Base-by-base conservation (phyloP, 2,888 invertebrate species). In the Ommatoiulus sabulosus region DNA sequence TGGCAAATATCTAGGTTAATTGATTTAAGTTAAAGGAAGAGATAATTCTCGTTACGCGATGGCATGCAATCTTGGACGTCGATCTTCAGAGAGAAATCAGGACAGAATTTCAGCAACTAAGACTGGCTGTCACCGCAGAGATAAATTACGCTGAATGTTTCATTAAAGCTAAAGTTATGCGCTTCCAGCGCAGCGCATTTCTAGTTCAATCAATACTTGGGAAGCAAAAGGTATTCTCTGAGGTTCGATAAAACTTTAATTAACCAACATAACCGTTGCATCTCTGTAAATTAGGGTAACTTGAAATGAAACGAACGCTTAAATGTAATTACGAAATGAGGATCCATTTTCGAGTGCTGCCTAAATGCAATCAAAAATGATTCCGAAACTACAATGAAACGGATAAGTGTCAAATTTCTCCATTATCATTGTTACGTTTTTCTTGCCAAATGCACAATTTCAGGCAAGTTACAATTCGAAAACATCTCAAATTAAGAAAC, bases 1-100 rank as follows among this genome's bases (percentile, higher is more conserved):
- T 52, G 52, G 35, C 80, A 80, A 80, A 43, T 24, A 72, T 24
- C 24, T 80, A 80, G 80, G 80, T 80, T 80, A 80, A 80, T 80
- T 80, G 80, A 72, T 72, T 20, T 20, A 5, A 72, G 72, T 72
- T 20, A 24, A 52, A 72, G 72, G 72, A 80, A 80, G 80, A 80
- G 80, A 80, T 80, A 80, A 57, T 80, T 80, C 80, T 80, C 80
- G 80, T 80, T 35, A 43, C 35, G 80, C 80, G 80, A 35, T 43
- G 35, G 80, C 35, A 72, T 72, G 72, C 80, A 80, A 24, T 80
- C 10, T 80, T 43, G 72, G 24, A 80, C 35, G 10, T 35, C 80
- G 35, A 80, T 80, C 43, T 80, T 80, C 12, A 80, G 2, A 35
- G 12, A 35, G 35, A 80, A 80, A 80, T 80, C 80, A 80, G 80